A percentile compares a stretch with the other conserved stretches of the same genome.
These are phyloP conservation scores for Charadrius vociferus DNA, from an alignment of 2,113 vertebrate species.

Conservation along the genomic window DNA sequence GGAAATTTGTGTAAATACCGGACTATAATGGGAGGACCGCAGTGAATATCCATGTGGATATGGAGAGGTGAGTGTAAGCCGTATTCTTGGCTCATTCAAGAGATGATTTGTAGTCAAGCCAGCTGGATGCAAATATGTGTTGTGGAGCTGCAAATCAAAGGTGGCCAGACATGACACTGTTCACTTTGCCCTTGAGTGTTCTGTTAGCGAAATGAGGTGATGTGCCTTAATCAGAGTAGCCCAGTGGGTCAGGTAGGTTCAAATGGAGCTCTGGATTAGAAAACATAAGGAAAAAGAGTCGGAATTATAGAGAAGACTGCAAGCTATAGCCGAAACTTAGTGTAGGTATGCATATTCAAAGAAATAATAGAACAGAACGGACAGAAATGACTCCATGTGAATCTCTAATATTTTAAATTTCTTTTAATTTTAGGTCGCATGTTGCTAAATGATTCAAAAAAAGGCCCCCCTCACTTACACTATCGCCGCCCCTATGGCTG, in stretches of 20 bases:
- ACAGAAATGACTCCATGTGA: neutral
- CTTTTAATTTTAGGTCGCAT: constrained; percentile 82
- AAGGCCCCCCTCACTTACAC: constrained; percentile 89
- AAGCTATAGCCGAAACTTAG: neutral
- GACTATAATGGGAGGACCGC: neutral
- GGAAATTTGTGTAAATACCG: neutral
- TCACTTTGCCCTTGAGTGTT: neutral
- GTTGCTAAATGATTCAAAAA: constrained; percentile 94
- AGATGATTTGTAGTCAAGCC: neutral
- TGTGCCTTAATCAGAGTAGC: neutral
- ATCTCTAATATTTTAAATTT: neutral
- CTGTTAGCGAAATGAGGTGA: neutral
- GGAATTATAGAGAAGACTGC: neutral
- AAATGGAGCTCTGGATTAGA: neutral
- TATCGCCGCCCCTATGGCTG: constrained; percentile 94
- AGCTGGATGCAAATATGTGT: neutral
- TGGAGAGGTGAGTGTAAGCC: neutral
- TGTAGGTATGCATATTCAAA: neutral
- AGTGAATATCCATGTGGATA: neutral
- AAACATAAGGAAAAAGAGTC: neutral
- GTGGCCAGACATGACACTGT: neutral
- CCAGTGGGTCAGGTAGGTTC: neutral
- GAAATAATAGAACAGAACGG: neutral
- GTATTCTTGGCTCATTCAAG: neutral
- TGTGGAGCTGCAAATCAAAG: constrained; percentile 11